A percentile compares a stretch with the other conserved stretches of the same genome.
Conservation (phyloP, 2,113 vertebrate genomes). For the Dicaeum eximium region DNA sequence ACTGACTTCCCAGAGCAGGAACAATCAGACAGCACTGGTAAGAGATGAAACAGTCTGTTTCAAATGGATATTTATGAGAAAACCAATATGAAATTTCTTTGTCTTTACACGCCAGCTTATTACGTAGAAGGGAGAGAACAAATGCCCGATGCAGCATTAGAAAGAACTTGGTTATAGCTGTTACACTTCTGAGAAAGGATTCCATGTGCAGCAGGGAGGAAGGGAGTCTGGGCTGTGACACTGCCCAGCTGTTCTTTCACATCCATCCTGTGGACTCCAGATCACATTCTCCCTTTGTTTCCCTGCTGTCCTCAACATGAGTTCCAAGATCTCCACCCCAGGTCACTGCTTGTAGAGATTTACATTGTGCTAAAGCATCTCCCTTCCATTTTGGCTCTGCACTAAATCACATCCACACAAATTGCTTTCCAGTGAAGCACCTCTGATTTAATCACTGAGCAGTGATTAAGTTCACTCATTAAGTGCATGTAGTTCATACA, state of each 20-base stretch:
- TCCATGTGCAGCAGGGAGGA: not conserved
- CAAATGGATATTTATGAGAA: not conserved
- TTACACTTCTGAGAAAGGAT: not conserved
- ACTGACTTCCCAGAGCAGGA: not conserved
- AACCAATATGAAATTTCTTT: not conserved
- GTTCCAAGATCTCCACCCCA: not conserved
- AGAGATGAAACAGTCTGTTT: not conserved
- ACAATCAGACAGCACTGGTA: not conserved
- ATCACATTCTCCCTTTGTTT: not conserved
- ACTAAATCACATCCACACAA: not conserved
- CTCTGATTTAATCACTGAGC: not conserved
- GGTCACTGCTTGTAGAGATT: not conserved
- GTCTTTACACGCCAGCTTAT: not conserved
- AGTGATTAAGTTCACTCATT: not conserved
- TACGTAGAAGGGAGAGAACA: fast-evolving
- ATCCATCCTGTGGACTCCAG: not conserved
- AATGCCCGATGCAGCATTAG: not conserved
- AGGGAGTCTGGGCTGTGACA: not conserved
- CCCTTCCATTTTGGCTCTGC: not conserved
- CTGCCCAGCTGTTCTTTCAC: not conserved
- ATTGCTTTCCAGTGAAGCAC: not conserved
- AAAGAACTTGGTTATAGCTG: not conserved
- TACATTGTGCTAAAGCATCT: not conserved
- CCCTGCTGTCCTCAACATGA: fast-evolving
- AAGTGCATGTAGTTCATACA: not conserved